A percentile compares a stretch with the other conserved stretches of the same genome.
These are phyloP conservation scores for Porites lutea DNA, from an alignment of 64 coral and sea anemone genomes.

Conservation along the genomic window DNA sequence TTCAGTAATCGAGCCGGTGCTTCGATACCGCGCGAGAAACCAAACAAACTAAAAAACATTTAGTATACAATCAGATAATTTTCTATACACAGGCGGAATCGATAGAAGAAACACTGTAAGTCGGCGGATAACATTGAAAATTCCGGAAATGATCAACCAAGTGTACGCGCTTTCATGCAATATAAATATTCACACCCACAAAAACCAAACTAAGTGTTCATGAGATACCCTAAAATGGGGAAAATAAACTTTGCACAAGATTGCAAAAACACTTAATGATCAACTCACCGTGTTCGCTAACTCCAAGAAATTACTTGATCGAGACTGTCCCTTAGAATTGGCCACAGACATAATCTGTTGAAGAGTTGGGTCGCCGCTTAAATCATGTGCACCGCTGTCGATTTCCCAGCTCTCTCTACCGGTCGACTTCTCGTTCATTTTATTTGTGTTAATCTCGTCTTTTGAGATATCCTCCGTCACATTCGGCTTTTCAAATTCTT, in stretches of 20 bases:
- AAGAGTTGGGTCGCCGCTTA: slow-evolving; percentile 52
- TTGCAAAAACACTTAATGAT: not conserved
- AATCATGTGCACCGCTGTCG: slow-evolving; percentile 71
- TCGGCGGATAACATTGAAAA: not conserved
- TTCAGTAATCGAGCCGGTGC: not conserved
- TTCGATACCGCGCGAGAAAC: not conserved
- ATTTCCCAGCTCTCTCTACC: slow-evolving; percentile 70
- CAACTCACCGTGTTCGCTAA: slow-evolving; percentile 77
- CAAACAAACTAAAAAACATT: not conserved
- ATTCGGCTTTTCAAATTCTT: slow-evolving; percentile 26
- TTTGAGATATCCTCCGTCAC: slow-evolving; percentile 10
- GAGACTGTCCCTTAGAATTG: slow-evolving; percentile 65
- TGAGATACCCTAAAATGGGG: not conserved
- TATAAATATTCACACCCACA: slow-evolving; percentile 35
- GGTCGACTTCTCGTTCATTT: slow-evolving; percentile 54
- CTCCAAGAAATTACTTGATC: slow-evolving; percentile 69
- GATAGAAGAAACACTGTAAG: not conserved
- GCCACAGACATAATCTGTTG: slow-evolving; percentile 75
- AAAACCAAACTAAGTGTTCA: not conserved
- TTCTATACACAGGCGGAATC: not conserved
- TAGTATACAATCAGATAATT: not conserved
- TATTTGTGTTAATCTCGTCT: slow-evolving; percentile 16
- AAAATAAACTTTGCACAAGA: not conserved
- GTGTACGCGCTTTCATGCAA: slow-evolving; percentile 21
- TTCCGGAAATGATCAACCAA: slow-evolving; percentile 40